Evolutionary conservation across 2,113 vertebrate genomes (phyloP).

Genomic region (Passer montanus): DNA sequence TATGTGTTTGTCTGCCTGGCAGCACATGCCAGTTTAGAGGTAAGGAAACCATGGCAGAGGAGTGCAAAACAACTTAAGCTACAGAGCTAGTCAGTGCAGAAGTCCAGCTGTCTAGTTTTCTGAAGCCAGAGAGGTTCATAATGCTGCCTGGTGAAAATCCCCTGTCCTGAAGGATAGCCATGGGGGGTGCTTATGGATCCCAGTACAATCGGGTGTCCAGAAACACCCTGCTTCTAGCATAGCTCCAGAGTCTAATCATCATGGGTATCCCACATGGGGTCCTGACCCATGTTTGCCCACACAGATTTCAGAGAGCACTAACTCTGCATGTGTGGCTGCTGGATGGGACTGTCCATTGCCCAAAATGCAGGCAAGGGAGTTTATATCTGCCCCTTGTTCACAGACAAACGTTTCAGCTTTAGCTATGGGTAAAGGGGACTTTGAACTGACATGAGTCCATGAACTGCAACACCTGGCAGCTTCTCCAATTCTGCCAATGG

Average conservation of each 20-base stretch:
- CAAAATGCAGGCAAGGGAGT: background rate
- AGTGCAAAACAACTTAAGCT: background rate
- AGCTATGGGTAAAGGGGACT: background rate
- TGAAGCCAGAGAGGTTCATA: background rate
- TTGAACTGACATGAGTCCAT: background rate
- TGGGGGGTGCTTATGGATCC: background rate
- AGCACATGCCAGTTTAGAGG: background rate
- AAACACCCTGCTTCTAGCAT: background rate
- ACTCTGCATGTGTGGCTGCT: background rate
- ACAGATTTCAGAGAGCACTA: background rate
- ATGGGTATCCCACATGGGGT: background rate
- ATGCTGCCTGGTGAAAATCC: background rate
- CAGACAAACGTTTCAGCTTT: background rate
- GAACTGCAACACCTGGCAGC: background rate
- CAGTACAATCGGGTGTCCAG: background rate
- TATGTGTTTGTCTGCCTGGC: background rate
- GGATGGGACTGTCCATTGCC: background rate
- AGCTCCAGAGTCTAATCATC: background rate
- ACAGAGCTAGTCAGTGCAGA: background rate
- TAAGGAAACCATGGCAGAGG: background rate
- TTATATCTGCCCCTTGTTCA: background rate
- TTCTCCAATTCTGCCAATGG: background rate
- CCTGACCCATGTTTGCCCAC: background rate
- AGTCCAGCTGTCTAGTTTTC: background rate
- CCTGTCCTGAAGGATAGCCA: background rate